These are phyloP conservation scores for Alentia gelatinosa DNA, from an alignment of 2,888 invertebrate species.

Conservation along the genomic window DNA sequence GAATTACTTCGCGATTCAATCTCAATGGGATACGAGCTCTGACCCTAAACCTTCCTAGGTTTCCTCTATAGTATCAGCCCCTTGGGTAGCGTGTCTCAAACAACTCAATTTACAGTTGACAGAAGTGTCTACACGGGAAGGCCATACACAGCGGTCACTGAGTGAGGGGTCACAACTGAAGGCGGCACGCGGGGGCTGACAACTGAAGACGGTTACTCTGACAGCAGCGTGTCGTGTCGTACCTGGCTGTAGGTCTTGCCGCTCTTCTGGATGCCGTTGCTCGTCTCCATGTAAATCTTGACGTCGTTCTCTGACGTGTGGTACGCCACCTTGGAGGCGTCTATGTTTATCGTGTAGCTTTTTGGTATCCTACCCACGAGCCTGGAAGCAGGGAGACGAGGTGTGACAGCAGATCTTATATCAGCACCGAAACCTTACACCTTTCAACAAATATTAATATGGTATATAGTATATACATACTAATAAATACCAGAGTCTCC, in stretches of 20 bases:
- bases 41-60: too few relatives aligned
- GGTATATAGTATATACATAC: too few relatives aligned
- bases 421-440: background rate
- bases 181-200: background rate
- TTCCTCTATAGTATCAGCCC: too few relatives aligned
- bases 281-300: slow-evolving; percentile 79
- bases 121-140: too few relatives aligned
- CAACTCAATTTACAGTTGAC: too few relatives aligned
- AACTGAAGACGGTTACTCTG: background rate
- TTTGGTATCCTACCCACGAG: slow-evolving; percentile 75
- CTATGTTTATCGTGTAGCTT: slow-evolving; percentile 74
- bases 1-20: too few relatives aligned
- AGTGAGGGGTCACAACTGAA: too few relatives aligned
- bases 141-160: too few relatives aligned
- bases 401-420: background rate
- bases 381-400: slow-evolving; percentile 66
- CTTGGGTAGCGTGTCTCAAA: too few relatives aligned
- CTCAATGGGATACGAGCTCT: too few relatives aligned
- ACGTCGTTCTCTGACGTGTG: slow-evolving; percentile 79
- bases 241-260: slow-evolving; percentile 67
- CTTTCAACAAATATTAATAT: too few relatives aligned
- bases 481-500: too few relatives aligned
- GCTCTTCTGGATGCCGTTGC: slow-evolving; percentile 60
- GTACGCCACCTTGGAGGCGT: slow-evolving; percentile 75
- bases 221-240: background rate